phyloP scores from a whole-genome alignment of 92 coral and sea anemone species.

The Zoanthus sansibaricus region DNA sequence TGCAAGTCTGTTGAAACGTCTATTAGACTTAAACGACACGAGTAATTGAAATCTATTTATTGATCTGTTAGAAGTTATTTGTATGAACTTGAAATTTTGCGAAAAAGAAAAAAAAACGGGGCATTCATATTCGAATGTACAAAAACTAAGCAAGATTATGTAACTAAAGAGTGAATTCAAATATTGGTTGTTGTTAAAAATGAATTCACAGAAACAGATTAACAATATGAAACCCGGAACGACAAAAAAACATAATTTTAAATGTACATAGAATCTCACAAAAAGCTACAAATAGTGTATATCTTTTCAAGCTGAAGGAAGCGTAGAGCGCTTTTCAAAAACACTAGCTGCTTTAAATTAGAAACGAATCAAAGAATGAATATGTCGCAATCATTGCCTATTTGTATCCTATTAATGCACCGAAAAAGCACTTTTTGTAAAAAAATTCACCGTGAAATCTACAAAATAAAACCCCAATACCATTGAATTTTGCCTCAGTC shows the following conservation, averaged over 20 bases:
- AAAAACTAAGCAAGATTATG: slow-evolving; percentile 20
- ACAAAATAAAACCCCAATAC: slow-evolving; percentile 21
- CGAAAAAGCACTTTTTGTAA: slow-evolving; percentile 41
- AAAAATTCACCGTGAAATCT: slow-evolving; percentile 32
- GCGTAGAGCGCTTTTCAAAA: slow-evolving; percentile 38
- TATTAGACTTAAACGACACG: slow-evolving; percentile 76
- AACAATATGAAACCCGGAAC: slow-evolving; percentile 4
- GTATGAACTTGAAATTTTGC: slow-evolving; percentile 4
- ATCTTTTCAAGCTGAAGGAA: neutral
- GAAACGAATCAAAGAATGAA: slow-evolving; percentile 34
- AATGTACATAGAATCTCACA: slow-evolving; percentile 21
- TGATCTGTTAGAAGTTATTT: slow-evolving; percentile 11
- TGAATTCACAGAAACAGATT: neutral
- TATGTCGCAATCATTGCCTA: slow-evolving; percentile 30
- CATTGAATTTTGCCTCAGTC: neutral
- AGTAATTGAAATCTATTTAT: slow-evolving; percentile 43
- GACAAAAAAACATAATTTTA: neutral
- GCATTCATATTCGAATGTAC: slow-evolving; percentile 26
- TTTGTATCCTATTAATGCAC: neutral
- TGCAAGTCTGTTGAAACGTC: slow-evolving; percentile 76
- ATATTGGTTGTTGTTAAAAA: slow-evolving; percentile 47
- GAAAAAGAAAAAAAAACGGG: neutral
- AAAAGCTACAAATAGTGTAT: slow-evolving; percentile 19
- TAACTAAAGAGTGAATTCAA: slow-evolving; percentile 48
- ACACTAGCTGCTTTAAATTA: slow-evolving; percentile 21